Percentiles rank a stretch among this genome's conserved stretches.
Evolutionary conservation across 2,113 vertebrate genomes (phyloP).

Genomic region (Toxotes jaculatrix): DNA sequence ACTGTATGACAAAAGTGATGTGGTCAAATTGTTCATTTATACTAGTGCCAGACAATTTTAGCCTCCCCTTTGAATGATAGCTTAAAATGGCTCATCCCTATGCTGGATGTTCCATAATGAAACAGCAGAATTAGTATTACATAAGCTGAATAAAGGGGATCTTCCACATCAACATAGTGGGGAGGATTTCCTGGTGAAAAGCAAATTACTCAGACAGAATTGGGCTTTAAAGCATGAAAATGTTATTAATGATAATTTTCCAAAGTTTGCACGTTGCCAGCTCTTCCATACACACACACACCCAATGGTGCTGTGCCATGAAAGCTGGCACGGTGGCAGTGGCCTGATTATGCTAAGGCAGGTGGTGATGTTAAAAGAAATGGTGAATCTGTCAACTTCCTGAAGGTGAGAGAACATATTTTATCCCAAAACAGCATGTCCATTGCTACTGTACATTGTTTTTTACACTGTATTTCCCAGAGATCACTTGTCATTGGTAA

Average conservation of each 20-base stretch:
- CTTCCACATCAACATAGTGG: slow-evolving; percentile 1
- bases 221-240: background rate
- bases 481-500: too few species aligned
- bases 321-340: background rate
- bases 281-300: too few species aligned
- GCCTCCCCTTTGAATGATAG: slow-evolving; percentile 11
- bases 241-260: background rate
- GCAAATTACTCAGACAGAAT: slow-evolving; percentile 11
- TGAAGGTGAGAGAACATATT: background rate
- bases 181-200: slow-evolving; percentile 25
- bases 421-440: background rate
- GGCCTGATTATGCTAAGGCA: background rate
- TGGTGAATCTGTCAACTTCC: background rate
- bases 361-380: background rate
- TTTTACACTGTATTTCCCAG: too few species aligned
- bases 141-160: slow-evolving; percentile 44
- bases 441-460: too few species aligned
- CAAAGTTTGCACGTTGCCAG: background rate
- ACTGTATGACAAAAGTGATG: background rate
- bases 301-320: background rate
- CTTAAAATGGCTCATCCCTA: slow-evolving; percentile 51
- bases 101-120: slow-evolving; percentile 37
- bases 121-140: slow-evolving; percentile 41
- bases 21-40: slow-evolving; percentile 4
- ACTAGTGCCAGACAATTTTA: background rate